Evolutionary conservation across 2,113 vertebrate species (phyloP), one percentile per base, ranked within the genome.

Genomic region (Benitochromis conjunctus): DNA sequence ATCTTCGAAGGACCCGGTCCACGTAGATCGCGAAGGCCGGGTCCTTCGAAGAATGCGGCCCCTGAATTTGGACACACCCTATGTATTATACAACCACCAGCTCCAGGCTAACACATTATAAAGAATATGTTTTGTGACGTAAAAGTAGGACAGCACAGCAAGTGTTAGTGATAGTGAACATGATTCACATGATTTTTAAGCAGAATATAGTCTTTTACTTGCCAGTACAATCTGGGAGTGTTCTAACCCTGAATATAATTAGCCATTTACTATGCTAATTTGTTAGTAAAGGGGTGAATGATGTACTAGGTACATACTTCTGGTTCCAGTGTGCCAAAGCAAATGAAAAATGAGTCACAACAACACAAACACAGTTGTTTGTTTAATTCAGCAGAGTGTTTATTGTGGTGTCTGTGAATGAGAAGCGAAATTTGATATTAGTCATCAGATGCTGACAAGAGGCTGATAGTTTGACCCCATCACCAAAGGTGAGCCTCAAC

Each of bases 351-450:
- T 76, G 16, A 76, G 6, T 76, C 71, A 64, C 54, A 79, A 71
- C 58, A 83, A 60, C 80, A 62, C 80, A 87, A 51, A 9, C 71
- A 9, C 71, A 55, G 38, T 64, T 79, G 82, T 88, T 89, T 88
- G 87, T 86, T 89, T 88, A 71, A 80, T 69, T n/a, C 7, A 69
- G 77, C 21, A 9, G 69, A 19, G 36, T 91, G 81, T 89, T 89
- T 81, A 79, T 81, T 6, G 38, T 58, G 57, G 43, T 62, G 57
- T 84, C 56, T 83, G 82, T 66, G 83, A 89, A 58, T 18, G 31
- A 64, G 34, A 66, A 58, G 74, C 64, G 26, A 48, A 16, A 53
- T 24, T 86, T 89, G 19, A 64, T 74, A 57, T 88, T 64, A 85
- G 76, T 83, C 88, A 79, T 51, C 66, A 11, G 13, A 51, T 60